Evolutionary conservation across 2,888 invertebrate genomes (phyloP).

Genomic region (Linyphia triangularis): DNA sequence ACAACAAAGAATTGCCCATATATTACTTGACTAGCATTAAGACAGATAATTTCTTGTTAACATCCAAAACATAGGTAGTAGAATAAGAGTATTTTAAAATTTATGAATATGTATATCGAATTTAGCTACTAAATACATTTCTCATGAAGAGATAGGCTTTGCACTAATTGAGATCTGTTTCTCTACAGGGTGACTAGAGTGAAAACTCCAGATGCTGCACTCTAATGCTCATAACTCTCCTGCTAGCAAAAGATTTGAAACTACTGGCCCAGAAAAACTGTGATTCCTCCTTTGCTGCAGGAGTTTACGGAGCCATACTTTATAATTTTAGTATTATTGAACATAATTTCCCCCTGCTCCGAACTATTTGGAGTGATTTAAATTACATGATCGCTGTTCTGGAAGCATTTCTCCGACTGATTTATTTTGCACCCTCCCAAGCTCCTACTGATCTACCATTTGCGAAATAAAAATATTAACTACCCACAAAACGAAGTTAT

Average conservation of each 20-base stretch:
- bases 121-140: neutral
- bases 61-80: too few relatives aligned
- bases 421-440: slow-evolving; percentile 62
- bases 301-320: slow-evolving; percentile 46
- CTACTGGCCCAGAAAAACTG: slow-evolving; percentile 64
- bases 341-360: slow-evolving; percentile 26
- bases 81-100: too few relatives aligned
- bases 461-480: neutral
- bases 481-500: neutral
- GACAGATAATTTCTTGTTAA: too few relatives aligned
- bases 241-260: slow-evolving; percentile 61
- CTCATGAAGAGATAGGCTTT: neutral
- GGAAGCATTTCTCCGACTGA: slow-evolving; percentile 32
- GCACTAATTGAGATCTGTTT: neutral
- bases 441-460: slow-evolving; percentile 24
- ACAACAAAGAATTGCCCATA: too few relatives aligned
- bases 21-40: too few relatives aligned
- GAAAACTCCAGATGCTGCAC: slow-evolving; percentile 58
- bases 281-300: slow-evolving; percentile 65
- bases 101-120: too few relatives aligned
- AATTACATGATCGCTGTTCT: neutral
- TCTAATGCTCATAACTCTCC: slow-evolving; percentile 64
- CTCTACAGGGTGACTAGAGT: slow-evolving; percentile 55
- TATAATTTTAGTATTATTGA: slow-evolving; percentile 58
- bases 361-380: slow-evolving; percentile 57